These are phyloP conservation scores for Panorpa germanica DNA, from an alignment of 2,888 invertebrate species.

Conservation along the genomic window DNA sequence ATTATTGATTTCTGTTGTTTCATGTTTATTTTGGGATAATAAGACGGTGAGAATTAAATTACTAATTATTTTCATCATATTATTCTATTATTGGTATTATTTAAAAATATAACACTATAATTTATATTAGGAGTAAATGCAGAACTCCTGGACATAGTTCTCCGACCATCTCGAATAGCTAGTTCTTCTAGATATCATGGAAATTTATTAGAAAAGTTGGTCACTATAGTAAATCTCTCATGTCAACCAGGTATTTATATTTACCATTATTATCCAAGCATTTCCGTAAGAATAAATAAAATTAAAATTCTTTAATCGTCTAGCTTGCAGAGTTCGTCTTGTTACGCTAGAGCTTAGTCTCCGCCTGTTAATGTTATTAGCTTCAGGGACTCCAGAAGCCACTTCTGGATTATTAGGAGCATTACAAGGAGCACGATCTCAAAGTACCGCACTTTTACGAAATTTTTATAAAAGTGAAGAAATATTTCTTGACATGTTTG, in stretches of 20 bases:
- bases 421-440: constrained; percentile 53
- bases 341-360: constrained; percentile 82
- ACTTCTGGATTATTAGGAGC: constrained; percentile 20
- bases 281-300: constrained; percentile 5
- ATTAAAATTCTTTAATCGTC: constrained; percentile 12
- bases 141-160: constrained; percentile 58
- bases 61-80: constrained; percentile 2
- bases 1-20: constrained; percentile 5
- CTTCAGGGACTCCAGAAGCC: constrained; percentile 21
- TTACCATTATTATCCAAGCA: constrained; percentile 6
- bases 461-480: constrained; percentile 96
- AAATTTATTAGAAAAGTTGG: constrained; percentile 61
- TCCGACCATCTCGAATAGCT: constrained; percentile 40
- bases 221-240: constrained; percentile 64
- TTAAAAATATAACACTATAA: constrained; percentile 13
- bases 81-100: constrained; percentile 9
- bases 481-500: constrained; percentile 96
- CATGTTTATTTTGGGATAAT: constrained; percentile 6
- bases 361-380: constrained; percentile 54
- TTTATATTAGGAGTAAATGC: constrained; percentile 54
- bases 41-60: constrained; percentile 10
- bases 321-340: constrained; percentile 72
- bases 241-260: constrained; percentile 62
- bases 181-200: constrained; percentile 56
- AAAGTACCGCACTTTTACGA: constrained; percentile 66